Conservation (phyloP, 1,140 invertebrate genomes). For the Sycophila sp. region DNA sequence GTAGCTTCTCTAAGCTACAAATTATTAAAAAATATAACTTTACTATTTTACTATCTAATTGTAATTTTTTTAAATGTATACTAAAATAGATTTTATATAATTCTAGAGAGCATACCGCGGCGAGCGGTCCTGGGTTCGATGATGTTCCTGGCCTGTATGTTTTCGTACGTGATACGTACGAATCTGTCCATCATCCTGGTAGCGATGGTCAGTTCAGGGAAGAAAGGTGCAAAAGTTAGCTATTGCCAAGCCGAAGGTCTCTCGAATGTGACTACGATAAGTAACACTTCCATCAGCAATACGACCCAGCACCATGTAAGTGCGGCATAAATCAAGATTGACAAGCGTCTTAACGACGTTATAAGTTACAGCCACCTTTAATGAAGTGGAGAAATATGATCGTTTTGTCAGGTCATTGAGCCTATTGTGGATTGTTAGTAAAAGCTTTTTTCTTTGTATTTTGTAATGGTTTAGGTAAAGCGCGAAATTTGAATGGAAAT, state of each 20-base stretch:
- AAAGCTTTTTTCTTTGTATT: too few relatives aligned
- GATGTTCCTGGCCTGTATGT: slow-evolving; percentile 77
- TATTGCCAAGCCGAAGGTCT: neutral
- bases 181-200: slow-evolving; percentile 80
- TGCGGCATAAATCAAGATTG: too few relatives aligned
- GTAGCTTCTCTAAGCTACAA: too few relatives aligned
- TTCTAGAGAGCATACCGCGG: slow-evolving; percentile 59
- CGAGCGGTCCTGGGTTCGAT: slow-evolving; percentile 73
- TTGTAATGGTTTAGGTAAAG: too few relatives aligned
- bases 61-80: neutral
- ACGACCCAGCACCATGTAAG: neutral
- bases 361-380: too few relatives aligned
- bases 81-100: neutral
- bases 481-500: too few relatives aligned
- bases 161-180: slow-evolving; percentile 77
- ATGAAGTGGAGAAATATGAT: too few relatives aligned
- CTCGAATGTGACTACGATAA: slow-evolving; percentile 15
- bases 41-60: too few relatives aligned
- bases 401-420: too few relatives aligned
- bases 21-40: too few relatives aligned
- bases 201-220: slow-evolving; percentile 70
- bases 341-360: too few relatives aligned
- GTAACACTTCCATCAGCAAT: neutral
- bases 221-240: slow-evolving; percentile 38
- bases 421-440: too few relatives aligned